Evolutionary conservation across 2,113 vertebrate genomes (phyloP), one percentile per base, ranked within the genome.

Genomic region (Phaetusa simplex): DNA sequence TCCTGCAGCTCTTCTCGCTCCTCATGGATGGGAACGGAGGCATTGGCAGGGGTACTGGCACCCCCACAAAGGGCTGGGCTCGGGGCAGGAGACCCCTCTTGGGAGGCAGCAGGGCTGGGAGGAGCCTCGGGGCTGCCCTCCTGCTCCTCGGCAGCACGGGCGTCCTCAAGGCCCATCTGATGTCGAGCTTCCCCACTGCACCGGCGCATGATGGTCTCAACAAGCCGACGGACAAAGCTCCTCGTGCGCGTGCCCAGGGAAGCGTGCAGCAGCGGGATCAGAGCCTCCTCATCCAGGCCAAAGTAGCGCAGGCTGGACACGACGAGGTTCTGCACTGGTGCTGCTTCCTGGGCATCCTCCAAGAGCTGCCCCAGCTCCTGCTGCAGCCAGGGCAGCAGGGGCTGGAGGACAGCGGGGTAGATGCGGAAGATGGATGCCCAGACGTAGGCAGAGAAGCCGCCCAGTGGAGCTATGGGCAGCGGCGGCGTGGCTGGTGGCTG

Each of bases 171-270:
- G 19, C 32, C 36, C 24, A 62, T 9, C 11, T 9, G 4, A 3
- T 2, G 4, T 19, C 3, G 36, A 32, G 24, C 82, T n/a, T 83
- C n/a, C 17, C 53, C 3, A 7, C 30, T 30, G 56, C 67, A 72
- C 19, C 6, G 17, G 11, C 5, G 8, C 23, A 6, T 2, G 2
- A 29, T 5, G 18, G 23, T 62, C 6, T 43, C 23, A 4, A 52
- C 4, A 3, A 82, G n/a, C 66, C 9, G 42, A 3, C 30, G 53
- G 20, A 40, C n/a, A 27, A 82, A 70, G 53, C 6, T 16, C 20
- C 49, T 73, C 0, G 20, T 73, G 32, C 1, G 26, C 11, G 9
- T 32, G 32, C 58, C 58, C 47, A 64, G 29, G 50, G 22, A 20
- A 7, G 14, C 13, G 22, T 6, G 8, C 42, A 86, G 67, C 36